Evolutionary conservation across 2,888 invertebrate species (phyloP), one percentile per base, ranked within the genome.

Genomic region (Congeria kusceri): DNA sequence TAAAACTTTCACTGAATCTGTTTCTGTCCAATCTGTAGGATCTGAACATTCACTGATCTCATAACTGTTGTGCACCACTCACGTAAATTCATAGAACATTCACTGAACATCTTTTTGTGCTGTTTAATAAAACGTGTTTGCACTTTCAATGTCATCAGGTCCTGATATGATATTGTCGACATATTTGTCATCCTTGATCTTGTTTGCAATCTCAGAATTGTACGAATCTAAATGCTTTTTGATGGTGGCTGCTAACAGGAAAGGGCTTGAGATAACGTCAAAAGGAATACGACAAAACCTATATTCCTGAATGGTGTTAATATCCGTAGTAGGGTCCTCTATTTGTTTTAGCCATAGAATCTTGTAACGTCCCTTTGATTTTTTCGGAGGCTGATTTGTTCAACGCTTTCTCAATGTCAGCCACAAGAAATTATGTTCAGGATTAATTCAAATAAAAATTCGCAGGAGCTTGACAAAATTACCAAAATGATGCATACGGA

Each of bases 321-420:
- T 49, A 68, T 53, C 62, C 20, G 44, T 32, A 39, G 39, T 39
- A 5, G 44, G n/a, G 23, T 39, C 27, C 7, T 72, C 47, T 18
- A 44, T 29, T 47, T 67, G 29, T 20, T 59, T 59, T 11, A 74
- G 27, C 74, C 74, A 74, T 27, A 68, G 15, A 39, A 74, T 28
- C 59, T 59, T 11, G 73, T 66, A 15, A 73, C 28, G 46, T 73
- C 67, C 4, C 72, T 65, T 28, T 65, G 25, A 15, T 39, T n/a
- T 18, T 44, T 3, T n/a, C 66, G 57, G 7, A 72, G 27, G 3
- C 32, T 68, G 29, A 74, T 25, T 20, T 74, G 32, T 13, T 68
- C 20, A 73, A 73, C 15, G 65, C 66, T 47, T 73, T 73, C 23
- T 73, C 67, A 20, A 73, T 68, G 47, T 74, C 74, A 11, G 58